Base-by-base conservation (phyloP, 2,113 vertebrate species). In the Corydoras maculifer region DNA sequence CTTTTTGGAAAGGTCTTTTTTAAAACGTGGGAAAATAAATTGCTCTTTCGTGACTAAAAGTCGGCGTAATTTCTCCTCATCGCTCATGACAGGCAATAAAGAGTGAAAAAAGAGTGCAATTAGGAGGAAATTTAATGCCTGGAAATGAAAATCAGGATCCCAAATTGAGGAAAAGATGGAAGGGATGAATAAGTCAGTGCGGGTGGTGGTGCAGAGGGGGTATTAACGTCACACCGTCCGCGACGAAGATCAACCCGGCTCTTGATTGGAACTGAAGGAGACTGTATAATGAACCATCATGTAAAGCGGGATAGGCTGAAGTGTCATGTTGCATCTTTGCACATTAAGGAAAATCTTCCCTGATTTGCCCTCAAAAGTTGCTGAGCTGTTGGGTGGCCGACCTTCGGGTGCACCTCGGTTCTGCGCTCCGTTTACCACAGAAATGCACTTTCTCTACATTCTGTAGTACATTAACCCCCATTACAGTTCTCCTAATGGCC, bases 241-340 rank as follows among this genome's bases (percentile, higher is more conserved):
- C 3, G 51, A 53, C 9, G 13, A 3, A 53, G 64, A 66, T 5
- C 65, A 68, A 55, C 9, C 9, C 15, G 62, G 15, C 59, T 66
- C 70, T 25, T 60, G 70, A 79, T 74, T 73, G 35, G 68, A 79
- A 51, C 29, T 73, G 58, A 78, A 78, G 68, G 75, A 68, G 67
- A 71, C 63, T 53, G 51, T 53, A 14, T 53, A 53, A 53, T 53
- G 3, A 53, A 53, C 51, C 13, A 53, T 53, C 51, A 53, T 53
- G 51, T 53, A 54, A 66, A 30, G 53, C 57, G 35, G 30, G 57
- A 73, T 76, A 32, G 62, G 32, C 59, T 58, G 30, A 65, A 65
- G 62, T 65, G 61, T 31, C 70, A 72, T 53, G 64, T 65, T 65
- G 53, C 69, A 71, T 71, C 61, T 18, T 50, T 60, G 62, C 11